Evolutionary conservation across 2,888 invertebrate genomes (phyloP).

Genomic region (Eurytoma adleriae): DNA sequence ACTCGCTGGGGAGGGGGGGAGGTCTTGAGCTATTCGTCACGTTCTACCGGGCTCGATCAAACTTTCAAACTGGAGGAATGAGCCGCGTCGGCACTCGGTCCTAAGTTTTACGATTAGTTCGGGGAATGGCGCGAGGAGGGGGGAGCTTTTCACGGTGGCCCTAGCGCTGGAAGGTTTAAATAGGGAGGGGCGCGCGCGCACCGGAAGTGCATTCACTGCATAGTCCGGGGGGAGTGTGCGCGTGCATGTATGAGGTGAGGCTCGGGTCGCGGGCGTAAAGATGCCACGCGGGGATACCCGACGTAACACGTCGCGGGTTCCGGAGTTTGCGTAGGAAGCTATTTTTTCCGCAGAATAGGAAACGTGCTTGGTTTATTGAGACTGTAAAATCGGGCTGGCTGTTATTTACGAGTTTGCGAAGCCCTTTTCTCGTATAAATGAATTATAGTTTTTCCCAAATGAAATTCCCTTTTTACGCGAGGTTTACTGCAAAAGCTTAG

Average conservation of each 20-base stretch:
- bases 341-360: no score
- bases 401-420: no score
- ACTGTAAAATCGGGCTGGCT: no score
- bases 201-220: neutral
- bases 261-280: neutral
- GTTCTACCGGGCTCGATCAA: slow-evolving; percentile 59
- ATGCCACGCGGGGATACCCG: neutral
- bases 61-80: slow-evolving; percentile 56
- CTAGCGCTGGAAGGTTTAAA: neutral
- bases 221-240: neutral
- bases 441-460: no score
- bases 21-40: slow-evolving; percentile 53
- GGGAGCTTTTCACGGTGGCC: slow-evolving; percentile 6
- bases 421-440: no score
- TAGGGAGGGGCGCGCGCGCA: neutral
- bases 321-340: no score
- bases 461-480: no score
- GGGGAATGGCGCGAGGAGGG: neutral
- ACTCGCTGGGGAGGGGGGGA: neutral
- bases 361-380: no score
- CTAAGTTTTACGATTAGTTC: slow-evolving; percentile 58
- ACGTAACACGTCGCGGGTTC: neutral
- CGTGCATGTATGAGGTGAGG: neutral
- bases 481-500: neutral
- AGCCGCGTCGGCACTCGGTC: slow-evolving; percentile 38